Evolutionary conservation across 53 echinoderm and acorn worm species (phyloP), one percentile per base, ranked within the genome.

Genomic region (Mesocentrotus franciscanus): DNA sequence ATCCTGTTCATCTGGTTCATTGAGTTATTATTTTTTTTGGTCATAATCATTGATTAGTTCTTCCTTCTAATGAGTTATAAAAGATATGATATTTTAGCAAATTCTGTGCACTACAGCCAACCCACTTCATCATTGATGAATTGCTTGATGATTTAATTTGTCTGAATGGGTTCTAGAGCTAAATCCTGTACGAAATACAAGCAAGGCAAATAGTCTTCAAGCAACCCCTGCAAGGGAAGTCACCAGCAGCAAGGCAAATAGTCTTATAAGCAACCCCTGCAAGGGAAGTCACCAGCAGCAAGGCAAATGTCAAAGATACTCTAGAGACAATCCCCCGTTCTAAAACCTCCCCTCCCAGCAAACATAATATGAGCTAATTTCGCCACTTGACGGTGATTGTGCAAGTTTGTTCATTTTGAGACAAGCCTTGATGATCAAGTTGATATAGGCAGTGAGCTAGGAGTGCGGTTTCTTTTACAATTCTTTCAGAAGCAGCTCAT

Each of bases 301-400:
- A 56, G 92, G 92, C 29, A 92, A 92, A 92, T 92, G 92, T 92
- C 92, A 92, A 56, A 27, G 42, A 24, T 16, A 10, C 92, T 92
- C 92, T 56, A 27, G 92, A 92, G 92, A 72, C 75, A 29, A 24
- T 90, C 90, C 60, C 61, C 60, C 14, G 9, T 59, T 34, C 64
- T 62, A 91, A 62, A 62, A 57, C 91, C 91, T 87, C 58, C 59
- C 87, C 58, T 87, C n/a, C 56, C 26, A 11, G 84, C 49, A 84
- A 87, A 87, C n/a, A 87, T 87, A 17, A 87, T 87, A 34, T 11
- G 68, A 62, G 91, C 91, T 91, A 91, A 91, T 91, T 91, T 91
- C 64, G 20, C 36, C 22, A 26, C 91, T 34, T 18, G 68, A 15
- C n/a, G 22, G 30, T 91, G 91, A 91, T 91, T 91, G 64, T 91